These are phyloP conservation scores for Carassius auratus DNA, from an alignment of 2,113 vertebrate genomes.

Conservation along the genomic window DNA sequence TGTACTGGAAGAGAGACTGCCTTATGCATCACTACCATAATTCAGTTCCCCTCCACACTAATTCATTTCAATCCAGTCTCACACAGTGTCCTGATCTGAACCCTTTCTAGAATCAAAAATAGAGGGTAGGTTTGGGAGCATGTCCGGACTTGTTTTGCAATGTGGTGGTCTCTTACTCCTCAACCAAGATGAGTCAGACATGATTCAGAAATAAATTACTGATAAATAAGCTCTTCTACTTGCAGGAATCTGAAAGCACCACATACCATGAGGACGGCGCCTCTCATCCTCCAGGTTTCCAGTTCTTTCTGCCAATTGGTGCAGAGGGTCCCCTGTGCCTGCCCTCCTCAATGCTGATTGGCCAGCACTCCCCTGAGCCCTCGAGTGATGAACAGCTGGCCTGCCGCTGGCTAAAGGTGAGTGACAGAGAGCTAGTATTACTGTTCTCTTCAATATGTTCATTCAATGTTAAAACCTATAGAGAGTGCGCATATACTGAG, in stretches of 20 bases:
- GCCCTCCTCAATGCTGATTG: conserved; percentile 81
- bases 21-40: background rate
- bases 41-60: conserved; percentile 10
- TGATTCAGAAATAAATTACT: background rate
- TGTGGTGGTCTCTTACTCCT: background rate
- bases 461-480: too few species aligned
- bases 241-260: conserved; percentile 81
- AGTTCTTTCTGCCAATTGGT: conserved; percentile 85
- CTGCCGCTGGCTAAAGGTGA: conserved; percentile 90
- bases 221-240: background rate
- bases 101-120: background rate
- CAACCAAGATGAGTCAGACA: background rate
- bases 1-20: background rate
- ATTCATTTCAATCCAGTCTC: conserved; percentile 21
- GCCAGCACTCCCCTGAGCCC: conserved; percentile 77
- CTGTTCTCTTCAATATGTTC: background rate
- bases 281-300: conserved; percentile 79
- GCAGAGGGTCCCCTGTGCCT: conserved; percentile 79
- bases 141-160: background rate
- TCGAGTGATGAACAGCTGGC: conserved; percentile 84
- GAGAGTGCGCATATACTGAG: too few species aligned
- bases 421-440: background rate
- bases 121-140: background rate
- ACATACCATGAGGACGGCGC: conserved; percentile 79
- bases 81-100: conserved; percentile 11